A percentile compares a stretch with the other conserved stretches of the same genome.
Evolutionary conservation across 2,888 invertebrate genomes (phyloP).

Genomic region (Lamellibrachia columna): DNA sequence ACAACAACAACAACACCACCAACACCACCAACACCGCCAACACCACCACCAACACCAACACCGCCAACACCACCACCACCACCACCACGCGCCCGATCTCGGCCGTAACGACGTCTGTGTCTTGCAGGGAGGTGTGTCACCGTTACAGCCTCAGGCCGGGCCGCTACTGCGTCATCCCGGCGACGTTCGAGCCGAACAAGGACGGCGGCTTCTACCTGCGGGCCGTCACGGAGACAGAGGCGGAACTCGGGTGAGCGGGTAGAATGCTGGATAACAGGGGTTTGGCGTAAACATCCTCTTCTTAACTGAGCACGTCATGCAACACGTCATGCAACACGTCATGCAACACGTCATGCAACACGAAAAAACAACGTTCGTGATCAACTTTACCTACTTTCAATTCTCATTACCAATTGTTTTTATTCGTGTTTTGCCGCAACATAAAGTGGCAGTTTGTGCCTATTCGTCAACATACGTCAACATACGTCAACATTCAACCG

Average conservation of each 20-base stretch:
- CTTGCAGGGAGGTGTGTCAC: constrained; percentile 81
- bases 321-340: no score
- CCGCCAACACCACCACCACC: not conserved
- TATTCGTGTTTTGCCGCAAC: not conserved
- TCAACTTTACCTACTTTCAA: not conserved
- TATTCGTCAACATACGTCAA: not conserved
- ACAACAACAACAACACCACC: not conserved
- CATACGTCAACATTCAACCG: not conserved
- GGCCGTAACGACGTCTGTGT: not conserved
- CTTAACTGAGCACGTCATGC: not conserved
- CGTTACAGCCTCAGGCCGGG: constrained; percentile 93
- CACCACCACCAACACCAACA: not conserved
- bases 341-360: not conserved
- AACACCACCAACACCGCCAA: not conserved
- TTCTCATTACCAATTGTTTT: not conserved
- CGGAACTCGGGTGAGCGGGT: constrained; percentile 49
- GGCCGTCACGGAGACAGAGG: constrained; percentile 86
- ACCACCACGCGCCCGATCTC: constrained; percentile 13
- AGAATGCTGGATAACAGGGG: not conserved
- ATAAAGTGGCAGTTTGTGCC: not conserved
- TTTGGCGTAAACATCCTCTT: not conserved
- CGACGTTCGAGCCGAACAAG: constrained; percentile 93
- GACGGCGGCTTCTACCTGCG: constrained; percentile 94
- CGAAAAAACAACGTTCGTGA: not conserved
- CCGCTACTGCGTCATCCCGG: constrained; percentile 92